Percentiles rank a stretch among this genome's conserved stretches.
These are phyloP conservation scores for Eurosta solidaginis DNA, from an alignment of 1,140 invertebrate genomes.

Conservation along the genomic window DNA sequence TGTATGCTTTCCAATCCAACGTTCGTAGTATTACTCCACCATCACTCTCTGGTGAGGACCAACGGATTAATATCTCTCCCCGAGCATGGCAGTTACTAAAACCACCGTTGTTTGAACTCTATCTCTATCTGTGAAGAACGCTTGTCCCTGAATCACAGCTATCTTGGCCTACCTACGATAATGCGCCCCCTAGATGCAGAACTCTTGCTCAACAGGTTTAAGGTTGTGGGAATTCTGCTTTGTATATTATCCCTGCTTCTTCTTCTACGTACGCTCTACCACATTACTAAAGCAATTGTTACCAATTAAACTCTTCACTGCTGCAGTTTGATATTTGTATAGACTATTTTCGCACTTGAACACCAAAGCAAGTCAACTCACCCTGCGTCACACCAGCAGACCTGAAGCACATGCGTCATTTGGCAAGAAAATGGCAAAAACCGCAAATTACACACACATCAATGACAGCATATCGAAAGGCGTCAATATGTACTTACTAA, in stretches of 20 bases:
- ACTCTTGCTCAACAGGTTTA: too few relatives aligned
- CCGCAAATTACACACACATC: constrained; percentile 30
- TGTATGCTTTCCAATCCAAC: too few relatives aligned
- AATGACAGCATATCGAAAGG: constrained; percentile 14
- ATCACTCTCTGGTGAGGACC: too few relatives aligned
- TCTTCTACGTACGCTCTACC: neutral
- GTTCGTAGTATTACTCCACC: too few relatives aligned
- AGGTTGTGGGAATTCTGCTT: too few relatives aligned
- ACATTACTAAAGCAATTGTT: neutral
- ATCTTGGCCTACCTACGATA: too few relatives aligned
- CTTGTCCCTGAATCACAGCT: too few relatives aligned
- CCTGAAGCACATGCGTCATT: constrained; percentile 21
- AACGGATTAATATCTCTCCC: too few relatives aligned
- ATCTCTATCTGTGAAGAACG: too few relatives aligned
- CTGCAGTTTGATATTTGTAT: neutral
- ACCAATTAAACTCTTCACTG: neutral
- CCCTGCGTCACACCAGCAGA: neutral
- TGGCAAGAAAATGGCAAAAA: constrained; percentile 35
- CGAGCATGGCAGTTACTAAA: too few relatives aligned
- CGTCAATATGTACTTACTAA: neutral
- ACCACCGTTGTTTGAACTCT: too few relatives aligned
- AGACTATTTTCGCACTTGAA: neutral
- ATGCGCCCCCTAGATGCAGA: too few relatives aligned
- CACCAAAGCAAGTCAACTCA: neutral
- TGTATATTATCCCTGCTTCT: neutral